Evolutionary conservation across 2,888 invertebrate genomes (phyloP), one percentile per base, ranked within the genome.

Genomic region (Tuta absoluta): DNA sequence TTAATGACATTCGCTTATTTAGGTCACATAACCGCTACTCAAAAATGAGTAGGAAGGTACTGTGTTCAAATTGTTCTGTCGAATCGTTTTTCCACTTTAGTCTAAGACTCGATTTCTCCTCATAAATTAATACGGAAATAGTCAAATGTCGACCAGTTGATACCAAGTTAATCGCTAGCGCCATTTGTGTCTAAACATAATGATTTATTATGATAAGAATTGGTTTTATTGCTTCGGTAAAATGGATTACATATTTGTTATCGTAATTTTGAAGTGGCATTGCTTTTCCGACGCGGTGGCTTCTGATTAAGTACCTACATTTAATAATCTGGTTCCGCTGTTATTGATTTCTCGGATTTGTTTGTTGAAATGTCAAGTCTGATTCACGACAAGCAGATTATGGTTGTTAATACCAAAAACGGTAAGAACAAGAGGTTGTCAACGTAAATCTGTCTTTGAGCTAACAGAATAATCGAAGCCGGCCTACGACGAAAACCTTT

Each of bases 401-500:
- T 45, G n/a, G 28, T 61, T 49, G 21, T 28, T 60, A 48, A 24
- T 60, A 37, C 49, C 49, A 49, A 33, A 59, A 62, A 21, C 62
- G 21, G 62, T 10, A 19, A 48, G 38, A 3, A 2, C n/a, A 24
- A 38, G 53, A 62, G 51, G 62, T 53, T 28, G 37, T 53, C 53
- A 21, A 41, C 28, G 62, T 62, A 62, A 62, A 62, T 62, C 62
- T 49, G 62, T 62, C 62, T 19, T 19, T 33, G 17, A 21, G 21
- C 38, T 14, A 38, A 41, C 38, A 23, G 59, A 41, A 59, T 59
- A 41, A 38, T 41, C 19, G 23, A 38, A 58, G 49, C 49, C 51
- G 19, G 23, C 51, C 37, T 51, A 62, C 53, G 72, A 72, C 67
- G 68, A 75, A 74, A 79, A 73, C 75, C 79, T 83, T 84, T 84